Evolutionary conservation across 2,113 vertebrate species (phyloP).

Genomic region (Calyptomena viridis): DNA sequence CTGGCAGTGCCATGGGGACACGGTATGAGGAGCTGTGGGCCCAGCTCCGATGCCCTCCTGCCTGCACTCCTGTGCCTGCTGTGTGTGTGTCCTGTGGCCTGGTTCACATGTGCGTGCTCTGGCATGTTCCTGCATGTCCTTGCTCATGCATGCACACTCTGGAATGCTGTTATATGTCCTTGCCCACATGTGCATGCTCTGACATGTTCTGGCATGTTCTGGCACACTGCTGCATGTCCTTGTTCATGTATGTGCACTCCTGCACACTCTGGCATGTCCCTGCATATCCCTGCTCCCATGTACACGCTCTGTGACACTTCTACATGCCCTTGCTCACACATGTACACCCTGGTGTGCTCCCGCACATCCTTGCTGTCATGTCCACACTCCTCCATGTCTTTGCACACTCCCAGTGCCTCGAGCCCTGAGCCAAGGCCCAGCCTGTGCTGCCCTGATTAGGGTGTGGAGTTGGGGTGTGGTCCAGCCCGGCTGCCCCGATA

Average conservation of each 20-base stretch:
- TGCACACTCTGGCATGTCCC: neutral
- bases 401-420: accelerated
- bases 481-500: neutral
- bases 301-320: accelerated
- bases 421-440: neutral
- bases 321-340: neutral
- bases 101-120: accelerated
- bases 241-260: neutral
- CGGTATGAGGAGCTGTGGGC: accelerated
- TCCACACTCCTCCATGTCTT: neutral
- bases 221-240: neutral
- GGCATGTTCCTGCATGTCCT: neutral
- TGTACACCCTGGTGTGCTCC: neutral
- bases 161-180: neutral
- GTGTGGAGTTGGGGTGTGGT: accelerated
- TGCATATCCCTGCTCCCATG: accelerated
- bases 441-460: neutral
- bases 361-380: accelerated
- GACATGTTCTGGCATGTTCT: neutral
- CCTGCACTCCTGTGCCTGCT: accelerated
- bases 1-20: neutral
- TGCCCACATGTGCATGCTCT: neutral
- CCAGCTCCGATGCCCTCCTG: neutral
- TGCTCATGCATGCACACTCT: no score
- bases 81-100: neutral